Conservation (phyloP, 1,140 invertebrate genomes). For the Chlorops oryzae region DNA sequence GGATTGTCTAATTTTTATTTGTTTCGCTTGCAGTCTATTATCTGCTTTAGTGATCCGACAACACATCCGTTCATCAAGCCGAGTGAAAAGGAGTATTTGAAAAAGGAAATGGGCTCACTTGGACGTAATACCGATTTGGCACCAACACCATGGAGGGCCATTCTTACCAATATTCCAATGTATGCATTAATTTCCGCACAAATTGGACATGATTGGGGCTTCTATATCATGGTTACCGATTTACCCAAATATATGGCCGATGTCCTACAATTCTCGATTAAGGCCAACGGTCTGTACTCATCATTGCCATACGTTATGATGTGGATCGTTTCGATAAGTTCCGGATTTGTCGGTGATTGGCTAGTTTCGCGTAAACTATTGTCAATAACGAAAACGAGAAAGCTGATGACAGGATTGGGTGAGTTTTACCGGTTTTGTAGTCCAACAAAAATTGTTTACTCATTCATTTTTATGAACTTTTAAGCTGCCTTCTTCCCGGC, state of each 20-base stretch:
- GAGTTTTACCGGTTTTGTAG: constrained; percentile 18
- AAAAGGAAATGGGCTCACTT: constrained; percentile 54
- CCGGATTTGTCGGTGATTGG: constrained; percentile 63
- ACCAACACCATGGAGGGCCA: constrained; percentile 63
- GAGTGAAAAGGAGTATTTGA: constrained; percentile 69
- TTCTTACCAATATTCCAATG: constrained; percentile 68
- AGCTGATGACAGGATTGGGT: constrained; percentile 69
- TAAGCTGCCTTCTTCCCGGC: constrained; percentile 66
- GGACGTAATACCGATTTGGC: constrained; percentile 51
- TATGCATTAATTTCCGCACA: constrained; percentile 66
- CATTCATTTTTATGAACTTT: background rate
- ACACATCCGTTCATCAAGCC: constrained; percentile 78
- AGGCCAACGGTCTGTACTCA: constrained; percentile 61
- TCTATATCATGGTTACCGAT: constrained; percentile 89
- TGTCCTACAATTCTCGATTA: constrained; percentile 77
- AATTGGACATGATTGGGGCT: constrained; percentile 88
- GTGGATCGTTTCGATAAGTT: constrained; percentile 64
- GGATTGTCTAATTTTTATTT: constrained; percentile 8
- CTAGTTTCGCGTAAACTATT: constrained; percentile 55
- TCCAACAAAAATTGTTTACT: background rate
- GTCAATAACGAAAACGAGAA: constrained; percentile 58
- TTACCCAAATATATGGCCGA: constrained; percentile 88
- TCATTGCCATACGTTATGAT: constrained; percentile 66
- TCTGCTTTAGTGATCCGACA: constrained; percentile 72
- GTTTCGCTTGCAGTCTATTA: constrained; percentile 47